Conservation (phyloP, 1,140 invertebrate species). For the Drosophila athabasca region DNA sequence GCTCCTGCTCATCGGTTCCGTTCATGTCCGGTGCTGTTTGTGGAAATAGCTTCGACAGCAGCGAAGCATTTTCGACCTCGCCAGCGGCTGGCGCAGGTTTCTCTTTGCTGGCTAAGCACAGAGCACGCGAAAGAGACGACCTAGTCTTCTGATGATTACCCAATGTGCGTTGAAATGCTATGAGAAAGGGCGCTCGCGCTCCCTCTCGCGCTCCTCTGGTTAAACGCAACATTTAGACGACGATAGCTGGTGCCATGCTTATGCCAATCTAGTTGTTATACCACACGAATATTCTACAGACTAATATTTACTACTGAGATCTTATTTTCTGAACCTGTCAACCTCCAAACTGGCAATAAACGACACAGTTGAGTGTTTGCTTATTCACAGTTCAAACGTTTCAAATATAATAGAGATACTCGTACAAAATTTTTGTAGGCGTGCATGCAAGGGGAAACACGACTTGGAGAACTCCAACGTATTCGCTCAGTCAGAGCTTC, state of each 20-base stretch:
- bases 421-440: too few relatives aligned
- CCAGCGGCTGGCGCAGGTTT: background rate
- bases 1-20: conserved; percentile 62
- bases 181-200: conserved; percentile 41
- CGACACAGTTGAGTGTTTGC: too few relatives aligned
- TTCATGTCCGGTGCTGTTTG: conserved; percentile 73
- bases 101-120: conserved; percentile 17
- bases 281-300: too few relatives aligned
- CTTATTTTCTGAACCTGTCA: too few relatives aligned
- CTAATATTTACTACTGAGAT: too few relatives aligned
- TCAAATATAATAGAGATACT: too few relatives aligned
- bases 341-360: too few relatives aligned
- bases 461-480: too few relatives aligned
- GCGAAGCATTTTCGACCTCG: conserved; percentile 13
- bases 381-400: too few relatives aligned
- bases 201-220: conserved; percentile 5
- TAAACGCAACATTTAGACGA: conserved; percentile 56
- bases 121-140: background rate
- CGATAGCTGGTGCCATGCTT: conserved; percentile 49
- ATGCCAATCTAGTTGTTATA: conserved; percentile 9
- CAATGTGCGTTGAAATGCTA: conserved; percentile 25
- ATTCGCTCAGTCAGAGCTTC: too few relatives aligned
- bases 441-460: too few relatives aligned
- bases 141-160: conserved; percentile 26
- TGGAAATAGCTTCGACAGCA: conserved; percentile 79